Evolutionary conservation across 2,888 invertebrate species (phyloP).

Genomic region (Ceraclea dissimilis): DNA sequence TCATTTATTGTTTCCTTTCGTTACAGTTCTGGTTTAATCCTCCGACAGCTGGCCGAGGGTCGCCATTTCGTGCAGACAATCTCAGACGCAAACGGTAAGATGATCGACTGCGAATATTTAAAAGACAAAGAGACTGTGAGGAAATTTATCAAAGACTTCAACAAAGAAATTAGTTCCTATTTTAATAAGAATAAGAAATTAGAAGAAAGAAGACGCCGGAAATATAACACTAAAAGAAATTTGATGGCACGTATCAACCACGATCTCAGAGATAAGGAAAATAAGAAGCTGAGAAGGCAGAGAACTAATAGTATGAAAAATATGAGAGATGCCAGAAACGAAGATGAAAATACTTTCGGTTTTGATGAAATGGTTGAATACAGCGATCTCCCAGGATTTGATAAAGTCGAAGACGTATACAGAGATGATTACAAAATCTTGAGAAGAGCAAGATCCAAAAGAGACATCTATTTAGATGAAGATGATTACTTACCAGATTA

Average conservation of each 20-base stretch:
- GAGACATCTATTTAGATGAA: background rate
- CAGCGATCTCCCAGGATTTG: slow-evolving; percentile 3
- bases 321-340: background rate
- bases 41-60: slow-evolving; percentile 63
- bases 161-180: slow-evolving; percentile 45
- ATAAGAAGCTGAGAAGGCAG: background rate
- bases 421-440: slow-evolving; percentile 6
- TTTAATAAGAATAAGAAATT: slow-evolving; percentile 3
- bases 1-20: slow-evolving; percentile 2
- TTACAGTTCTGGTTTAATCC: slow-evolving; percentile 47
- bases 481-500: background rate
- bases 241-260: background rate
- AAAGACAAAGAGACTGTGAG: slow-evolving; percentile 46
- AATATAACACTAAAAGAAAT: slow-evolving; percentile 2
- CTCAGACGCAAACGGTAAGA: slow-evolving; percentile 50
- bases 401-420: background rate
- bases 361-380: slow-evolving; percentile 8
- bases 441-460: background rate
- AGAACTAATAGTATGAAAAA: slow-evolving; percentile 2
- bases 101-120: slow-evolving; percentile 63
- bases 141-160: slow-evolving; percentile 52
- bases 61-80: slow-evolving; percentile 61
- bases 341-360: background rate
- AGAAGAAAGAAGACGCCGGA: background rate
- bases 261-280: background rate